Conservation (phyloP, 2,113 vertebrate genomes). For the Sylvia atricapilla region DNA sequence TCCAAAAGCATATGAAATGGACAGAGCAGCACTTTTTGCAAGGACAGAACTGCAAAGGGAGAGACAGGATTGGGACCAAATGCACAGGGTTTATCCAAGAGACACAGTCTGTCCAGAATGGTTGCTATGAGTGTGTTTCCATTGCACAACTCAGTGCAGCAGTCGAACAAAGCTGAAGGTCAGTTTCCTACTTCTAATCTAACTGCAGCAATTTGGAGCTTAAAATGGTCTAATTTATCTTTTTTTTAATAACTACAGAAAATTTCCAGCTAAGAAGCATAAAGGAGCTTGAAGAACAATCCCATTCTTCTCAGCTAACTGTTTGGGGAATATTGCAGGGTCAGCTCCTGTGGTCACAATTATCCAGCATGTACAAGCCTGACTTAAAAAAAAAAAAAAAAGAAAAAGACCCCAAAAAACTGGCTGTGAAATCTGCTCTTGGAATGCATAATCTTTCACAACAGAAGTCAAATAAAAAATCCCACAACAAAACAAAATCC, state of each 20-base stretch:
- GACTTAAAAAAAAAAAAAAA: neutral
- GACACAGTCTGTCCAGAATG: neutral
- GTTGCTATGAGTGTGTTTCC: neutral
- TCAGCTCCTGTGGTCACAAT: neutral
- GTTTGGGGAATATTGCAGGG: neutral
- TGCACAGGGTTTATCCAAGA: rapidly evolving
- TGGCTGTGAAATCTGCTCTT: neutral
- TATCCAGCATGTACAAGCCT: neutral
- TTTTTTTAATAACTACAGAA: slow-evolving; percentile 13
- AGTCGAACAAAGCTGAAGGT: neutral
- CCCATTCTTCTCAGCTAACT: neutral
- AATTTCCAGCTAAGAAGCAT: neutral
- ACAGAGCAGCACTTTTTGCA: neutral
- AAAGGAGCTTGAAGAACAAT: neutral
- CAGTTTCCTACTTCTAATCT: neutral
- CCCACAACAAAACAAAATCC: rapidly evolving
- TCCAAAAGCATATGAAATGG: neutral
- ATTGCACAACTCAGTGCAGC: neutral
- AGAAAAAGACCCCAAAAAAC: too few species aligned
- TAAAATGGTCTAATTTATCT: neutral
- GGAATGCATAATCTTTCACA: neutral
- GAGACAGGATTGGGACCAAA: neutral
- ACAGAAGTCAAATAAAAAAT: neutral
- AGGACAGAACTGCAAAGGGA: neutral
- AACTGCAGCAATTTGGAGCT: neutral